phyloP scores from a whole-genome alignment of 2,888 invertebrate species.

The Apamea sordens region DNA sequence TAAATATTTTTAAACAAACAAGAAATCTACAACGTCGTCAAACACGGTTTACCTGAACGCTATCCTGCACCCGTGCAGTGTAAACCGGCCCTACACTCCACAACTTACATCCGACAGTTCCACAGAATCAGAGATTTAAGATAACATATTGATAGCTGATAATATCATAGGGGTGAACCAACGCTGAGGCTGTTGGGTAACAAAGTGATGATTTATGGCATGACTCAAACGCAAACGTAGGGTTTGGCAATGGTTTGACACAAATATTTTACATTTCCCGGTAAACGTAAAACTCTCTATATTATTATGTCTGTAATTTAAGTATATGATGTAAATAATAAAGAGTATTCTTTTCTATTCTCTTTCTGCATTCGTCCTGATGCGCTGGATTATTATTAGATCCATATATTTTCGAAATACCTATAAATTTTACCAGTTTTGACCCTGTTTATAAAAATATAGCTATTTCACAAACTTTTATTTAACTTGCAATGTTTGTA shows the following conservation, averaged over 20 bases:
- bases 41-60: neutral
- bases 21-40: neutral
- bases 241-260: slow-evolving; percentile 17
- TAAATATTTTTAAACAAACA: neutral
- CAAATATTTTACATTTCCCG: slow-evolving; percentile 22
- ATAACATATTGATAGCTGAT: slow-evolving; percentile 62
- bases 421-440: too few species aligned
- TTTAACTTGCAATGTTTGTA: too few species aligned
- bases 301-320: too few species aligned
- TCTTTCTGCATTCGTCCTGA: neutral
- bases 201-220: slow-evolving; percentile 45
- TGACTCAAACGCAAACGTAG: neutral
- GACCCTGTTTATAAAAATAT: neutral
- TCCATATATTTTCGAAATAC: neutral
- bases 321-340: too few species aligned
- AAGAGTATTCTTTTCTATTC: too few species aligned
- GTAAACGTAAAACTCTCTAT: slow-evolving; percentile 1
- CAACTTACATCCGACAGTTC: slow-evolving; percentile 53
- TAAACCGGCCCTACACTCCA: slow-evolving; percentile 19
- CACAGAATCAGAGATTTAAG: slow-evolving; percentile 56
- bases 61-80: neutral
- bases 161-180: slow-evolving; percentile 54
- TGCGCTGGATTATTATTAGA: neutral
- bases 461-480: too few species aligned
- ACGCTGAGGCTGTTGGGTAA: slow-evolving; percentile 34